Evolutionary conservation across 1,140 invertebrate species (phyloP).

Genomic region (Lethrus apterus): DNA sequence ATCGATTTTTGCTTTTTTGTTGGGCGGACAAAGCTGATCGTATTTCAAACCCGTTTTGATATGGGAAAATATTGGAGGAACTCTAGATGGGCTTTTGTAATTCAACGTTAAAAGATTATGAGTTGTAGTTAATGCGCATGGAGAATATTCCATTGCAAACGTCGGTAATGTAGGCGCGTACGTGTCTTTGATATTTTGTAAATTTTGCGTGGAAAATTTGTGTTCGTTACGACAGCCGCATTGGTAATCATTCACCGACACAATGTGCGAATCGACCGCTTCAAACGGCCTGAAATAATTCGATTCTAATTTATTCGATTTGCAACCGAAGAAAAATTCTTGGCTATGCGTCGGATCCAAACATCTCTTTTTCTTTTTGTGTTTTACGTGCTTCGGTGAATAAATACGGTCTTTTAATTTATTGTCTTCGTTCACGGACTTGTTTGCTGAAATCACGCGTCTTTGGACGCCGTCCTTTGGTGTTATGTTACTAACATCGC

Average conservation of each 20-base stretch:
- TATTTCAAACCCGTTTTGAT: background rate
- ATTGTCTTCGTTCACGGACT: constrained; percentile 17
- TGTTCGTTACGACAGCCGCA: background rate
- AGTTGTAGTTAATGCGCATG: constrained; percentile 21
- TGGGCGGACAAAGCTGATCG: constrained; percentile 13
- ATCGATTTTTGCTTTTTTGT: constrained; percentile 33
- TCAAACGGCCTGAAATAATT: constrained; percentile 35
- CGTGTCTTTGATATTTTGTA: constrained; percentile 10
- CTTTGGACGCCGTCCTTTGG: constrained; percentile 19
- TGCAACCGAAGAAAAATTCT: constrained; percentile 4
- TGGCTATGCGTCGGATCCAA: constrained; percentile 20
- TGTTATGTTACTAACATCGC: constrained; percentile 39
- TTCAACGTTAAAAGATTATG: constrained; percentile 6
- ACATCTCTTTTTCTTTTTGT: constrained; percentile 34
- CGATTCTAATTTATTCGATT: background rate
- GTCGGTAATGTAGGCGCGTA: constrained; percentile 34
- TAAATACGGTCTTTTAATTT: constrained; percentile 5
- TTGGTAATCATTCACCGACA: constrained; percentile 8
- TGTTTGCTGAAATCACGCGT: constrained; percentile 18
- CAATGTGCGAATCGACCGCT: constrained; percentile 35
- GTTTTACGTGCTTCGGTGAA: constrained; percentile 16
- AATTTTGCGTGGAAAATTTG: constrained; percentile 5
- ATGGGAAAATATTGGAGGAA: constrained; percentile 2
- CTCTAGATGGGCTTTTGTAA: background rate
- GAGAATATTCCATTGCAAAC: constrained; percentile 30